Base-by-base conservation (phyloP, 2,888 invertebrate species). In the Campoplex capitator region DNA sequence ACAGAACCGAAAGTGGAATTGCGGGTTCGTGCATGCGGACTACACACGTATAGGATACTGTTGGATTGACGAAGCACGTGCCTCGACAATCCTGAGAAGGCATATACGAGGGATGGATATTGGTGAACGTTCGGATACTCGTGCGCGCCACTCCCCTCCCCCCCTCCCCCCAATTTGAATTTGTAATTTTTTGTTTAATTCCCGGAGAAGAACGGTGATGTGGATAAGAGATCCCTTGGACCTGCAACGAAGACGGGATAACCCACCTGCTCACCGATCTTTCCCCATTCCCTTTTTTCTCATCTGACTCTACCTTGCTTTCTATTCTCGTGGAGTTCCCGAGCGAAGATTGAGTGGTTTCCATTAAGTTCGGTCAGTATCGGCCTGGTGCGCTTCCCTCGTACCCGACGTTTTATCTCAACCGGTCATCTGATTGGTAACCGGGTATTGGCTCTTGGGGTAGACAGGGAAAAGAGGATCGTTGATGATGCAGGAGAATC, bases 261-360 rank as follows among this genome's bases (percentile, higher is more conserved):
- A 77, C 83, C 76, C 88, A 88, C 83, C 80, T 77, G 84, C 87
- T 85, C 75, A 18, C 16, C 68, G 58, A 77, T 81, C 76, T 75
- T 80, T 83, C 51, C 56, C 75, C 78, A 51, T 68, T 56, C 73
- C 74, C 74, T 23, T 62, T 65, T 13, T 58, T 51, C 38, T 62
- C 32, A 68, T 28, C 58, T 23, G 28, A 16, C 56, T 28, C 56
- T 51, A 32, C 8, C 73, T 54, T 76, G 18, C 38, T 62, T 68
- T 51, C 83, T 76, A 88, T 81, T 86, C 86, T 86, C 83, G 75
- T 77, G 75, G 73, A 62, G 83, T 85, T 67, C 75, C 84, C 65
- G 35, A 67, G 71, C 73, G 65, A 89, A 90, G 89, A 90, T 90
- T 90, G 89, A 90, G 88, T 86, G 88, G 87, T 90, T 90, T 90